Evolutionary conservation across 2,888 invertebrate genomes (phyloP), one percentile per base, ranked within the genome.

Genomic region (Bombylius discolor): DNA sequence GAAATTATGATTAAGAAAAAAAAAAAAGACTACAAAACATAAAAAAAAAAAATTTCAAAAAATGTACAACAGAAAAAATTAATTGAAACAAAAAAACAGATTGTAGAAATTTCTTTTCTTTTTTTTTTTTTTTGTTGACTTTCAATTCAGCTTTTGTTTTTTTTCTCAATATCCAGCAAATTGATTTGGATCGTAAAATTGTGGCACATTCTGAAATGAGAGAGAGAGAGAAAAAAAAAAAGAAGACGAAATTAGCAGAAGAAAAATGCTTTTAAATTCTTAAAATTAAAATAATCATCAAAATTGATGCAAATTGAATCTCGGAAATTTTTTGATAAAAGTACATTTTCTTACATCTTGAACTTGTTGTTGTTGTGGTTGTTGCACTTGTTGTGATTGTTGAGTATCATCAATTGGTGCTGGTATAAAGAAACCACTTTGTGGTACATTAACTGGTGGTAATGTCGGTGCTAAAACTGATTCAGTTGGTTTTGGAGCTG

Each of bases 381-480:
- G 62, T 63, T 61, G 62, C 13, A 52, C 36, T 44, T 58, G 45
- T 59, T 63, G 65, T 50, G 65, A 64, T 34, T 65, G 64, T 32
- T 65, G 64, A 57, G 62, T 61, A 55, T 59, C 52, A 51, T 53
- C 60, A 23, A 58, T 60, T 55, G 59, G 56, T 12, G 53, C 68
- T 45, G 73, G 73, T 59, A 73, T 67, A 63, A 74, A 71, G 61
- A 66, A 73, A 23, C 72, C 71, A 57, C 68, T 66, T 57, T 67
- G 68, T 33, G 73, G 73, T 60, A 73, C 64, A 34, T 68, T 61
- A 36, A 69, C 65, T n/a, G 71, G 67, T 47, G 73, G 72, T 62
- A 73, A 61, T n/a, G 67, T 64, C 5, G 74, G 73, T 31, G 74
- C 73, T 63, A 74, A 58, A 36, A 74, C 68, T 61, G 68, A 69